Evolutionary conservation across 2,888 invertebrate species (phyloP), one percentile per base, ranked within the genome.

Genomic region (Melieria crassipennis): DNA sequence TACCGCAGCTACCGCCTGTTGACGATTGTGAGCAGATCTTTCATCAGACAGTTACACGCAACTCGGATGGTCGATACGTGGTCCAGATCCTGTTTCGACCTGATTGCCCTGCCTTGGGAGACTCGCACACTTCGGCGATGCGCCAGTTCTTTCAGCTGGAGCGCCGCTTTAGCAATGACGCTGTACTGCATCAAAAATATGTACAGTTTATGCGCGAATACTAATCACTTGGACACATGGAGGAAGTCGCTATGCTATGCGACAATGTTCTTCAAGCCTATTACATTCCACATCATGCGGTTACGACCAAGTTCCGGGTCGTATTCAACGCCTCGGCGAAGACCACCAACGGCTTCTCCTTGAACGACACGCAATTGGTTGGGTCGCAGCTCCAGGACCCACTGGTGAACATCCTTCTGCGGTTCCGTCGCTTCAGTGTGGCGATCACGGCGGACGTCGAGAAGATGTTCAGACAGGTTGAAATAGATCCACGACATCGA

Each of bases 311-410:
- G 43, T 70, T 71, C 45, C 55, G 69, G 10, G 71, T 71, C 1
- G 73, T 73, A 0, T 71, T 71, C n/a, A 71, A 71, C n/a, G 71
- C 73, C 0, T 74, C 70, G 1, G 71, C 67, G 3, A 43, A 48
- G 4, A 70, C 69, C 3, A 55, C 7, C 45, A 64, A 43, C 4
- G 73, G 66, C 5, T 13, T 71, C 7, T 73, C 68, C 1, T 30
- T 73, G 3, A 73, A 71, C 13, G 73, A 67, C 4, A 47, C 45
- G 3, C 71, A 71, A 30, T 42, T 69, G n/a, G 63, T 56, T 7
- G 67, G 67, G 2, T 52, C 68, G 1, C 50, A 64, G 4, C 56
- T 68, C 5, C 73, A 73, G 30, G 70, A 70, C 10, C 62, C 65
- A 30, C 45, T 65, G 7, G 13, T 58, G 10, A 56, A 48, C 42